phyloP scores from a whole-genome alignment of 2,888 invertebrate genomes.

The Hymenopus coronatus region DNA sequence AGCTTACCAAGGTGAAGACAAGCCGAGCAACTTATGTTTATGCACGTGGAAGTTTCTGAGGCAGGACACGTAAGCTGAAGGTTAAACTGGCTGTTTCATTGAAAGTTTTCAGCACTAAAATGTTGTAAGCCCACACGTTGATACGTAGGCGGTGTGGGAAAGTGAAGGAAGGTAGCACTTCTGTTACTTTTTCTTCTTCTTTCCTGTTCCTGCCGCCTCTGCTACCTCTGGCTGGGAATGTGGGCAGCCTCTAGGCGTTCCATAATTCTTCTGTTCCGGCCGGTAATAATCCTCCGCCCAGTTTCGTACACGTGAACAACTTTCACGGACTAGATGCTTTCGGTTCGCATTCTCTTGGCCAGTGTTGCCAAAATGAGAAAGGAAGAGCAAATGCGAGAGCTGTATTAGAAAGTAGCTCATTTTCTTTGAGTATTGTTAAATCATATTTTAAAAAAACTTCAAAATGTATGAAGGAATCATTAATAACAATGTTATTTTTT shows the following conservation, averaged over 20 bases:
- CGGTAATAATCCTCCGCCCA: not conserved
- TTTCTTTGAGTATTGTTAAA: no score
- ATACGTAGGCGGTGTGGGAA: not conserved
- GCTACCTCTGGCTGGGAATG: not conserved
- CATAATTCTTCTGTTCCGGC: not conserved
- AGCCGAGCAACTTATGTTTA: no score
- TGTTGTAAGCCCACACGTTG: not conserved
- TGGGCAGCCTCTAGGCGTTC: not conserved
- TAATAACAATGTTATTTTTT: no score
- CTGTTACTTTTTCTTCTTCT: not conserved
- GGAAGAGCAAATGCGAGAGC: no score
- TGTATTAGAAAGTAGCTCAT: no score
- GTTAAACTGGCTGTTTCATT: not conserved
- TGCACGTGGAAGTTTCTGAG: not conserved
- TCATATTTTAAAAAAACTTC: no score
- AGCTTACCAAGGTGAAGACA: no score
- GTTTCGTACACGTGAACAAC: not conserved
- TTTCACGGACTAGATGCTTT: not conserved
- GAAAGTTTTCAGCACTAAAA: not conserved
- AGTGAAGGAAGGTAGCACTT: not conserved
- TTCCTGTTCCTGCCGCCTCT: not conserved
- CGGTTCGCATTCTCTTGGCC: no score
- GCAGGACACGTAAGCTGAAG: not conserved
- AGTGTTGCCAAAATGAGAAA: no score
- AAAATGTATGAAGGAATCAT: no score